Evolutionary conservation across 2,888 invertebrate species (phyloP), one percentile per base, ranked within the genome.

Genomic region (Emesis russula): DNA sequence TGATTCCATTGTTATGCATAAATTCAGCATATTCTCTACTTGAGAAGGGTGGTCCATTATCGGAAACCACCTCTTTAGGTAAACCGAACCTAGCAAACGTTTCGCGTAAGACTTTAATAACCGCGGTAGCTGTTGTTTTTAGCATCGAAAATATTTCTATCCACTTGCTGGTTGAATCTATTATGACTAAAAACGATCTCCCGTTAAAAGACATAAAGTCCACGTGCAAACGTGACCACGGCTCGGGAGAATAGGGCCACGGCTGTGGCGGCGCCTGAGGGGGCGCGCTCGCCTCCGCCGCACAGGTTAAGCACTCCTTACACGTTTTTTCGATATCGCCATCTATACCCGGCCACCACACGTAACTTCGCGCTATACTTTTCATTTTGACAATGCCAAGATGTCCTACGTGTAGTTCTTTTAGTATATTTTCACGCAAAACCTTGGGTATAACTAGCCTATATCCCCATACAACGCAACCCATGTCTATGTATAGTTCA

Each of bases 331-430:
- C 94, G n/a, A 94, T 86, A 6, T 93, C 89, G 0, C 33, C 38
- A 63, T 95, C 95, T 11, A 94, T 68, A 25, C 74, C 83, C 3
- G 92, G 90, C 93, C 93, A 94, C 58, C 92, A 95, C 1, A 94
- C 90, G 58, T 91, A 94, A 58, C 79, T 90, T 0, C 93, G 81
- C 0, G 91, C 88, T 7, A 91, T 73, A 53, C 81, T 85, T 89
- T 94, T 93, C 90, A 93, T 94, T 83, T 93, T 41, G 1, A 92
- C 89, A 0, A 94, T 79, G 0, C 94, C 94, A 31, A 90, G 66
- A 66, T 95, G 94, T 15, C 76, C 76, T 6, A 36, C n/a, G 18
- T 76, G 75, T 31, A 75, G 15, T 25, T 53, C 48, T 11, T 31
- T 5, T 13, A 58, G 53, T 6, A 75, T 53, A 1, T 25, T 48